These are phyloP conservation scores for Eleginops maclovinus DNA, from an alignment of 2,113 vertebrate species.

Conservation along the genomic window DNA sequence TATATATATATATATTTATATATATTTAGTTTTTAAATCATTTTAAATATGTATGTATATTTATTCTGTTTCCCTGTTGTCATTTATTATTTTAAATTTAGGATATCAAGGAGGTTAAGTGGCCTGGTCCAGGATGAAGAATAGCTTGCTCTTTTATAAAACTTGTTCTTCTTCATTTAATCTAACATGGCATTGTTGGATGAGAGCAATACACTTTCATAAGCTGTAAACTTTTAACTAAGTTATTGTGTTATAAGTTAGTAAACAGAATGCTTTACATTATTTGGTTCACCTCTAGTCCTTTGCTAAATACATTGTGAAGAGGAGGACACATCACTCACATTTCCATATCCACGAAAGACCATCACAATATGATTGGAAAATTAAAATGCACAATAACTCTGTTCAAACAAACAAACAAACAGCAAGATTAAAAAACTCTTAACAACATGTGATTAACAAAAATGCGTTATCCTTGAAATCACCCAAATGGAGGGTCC, in stretches of 20 bases:
- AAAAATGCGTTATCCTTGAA: conserved; percentile 63
- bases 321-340: neutral
- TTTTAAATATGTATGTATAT: too few relatives aligned
- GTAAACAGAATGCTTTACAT: neutral
- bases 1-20: too few relatives aligned
- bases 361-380: conserved; percentile 33
- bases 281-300: neutral
- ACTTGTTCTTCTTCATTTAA: too few relatives aligned
- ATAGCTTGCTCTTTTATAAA: too few relatives aligned
- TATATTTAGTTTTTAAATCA: too few relatives aligned
- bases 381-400: conserved; percentile 21
- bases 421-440: conserved; percentile 83
- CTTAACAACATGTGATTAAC: conserved; percentile 84
- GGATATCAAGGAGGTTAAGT: too few relatives aligned
- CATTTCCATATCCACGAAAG: conserved; percentile 26
- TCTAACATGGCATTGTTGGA: neutral
- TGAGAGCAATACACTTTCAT: neutral
- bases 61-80: too few relatives aligned
- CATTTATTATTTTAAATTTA: too few relatives aligned
- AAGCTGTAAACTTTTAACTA: neutral
- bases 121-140: too few relatives aligned
- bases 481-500: conserved; percentile 57
- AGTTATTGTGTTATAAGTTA: neutral
- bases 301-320: conserved; percentile 3
- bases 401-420: conserved; percentile 43